Evolutionary conservation across 1,140 invertebrate species (phyloP).

Genomic region (Globodera rostochiensis): DNA sequence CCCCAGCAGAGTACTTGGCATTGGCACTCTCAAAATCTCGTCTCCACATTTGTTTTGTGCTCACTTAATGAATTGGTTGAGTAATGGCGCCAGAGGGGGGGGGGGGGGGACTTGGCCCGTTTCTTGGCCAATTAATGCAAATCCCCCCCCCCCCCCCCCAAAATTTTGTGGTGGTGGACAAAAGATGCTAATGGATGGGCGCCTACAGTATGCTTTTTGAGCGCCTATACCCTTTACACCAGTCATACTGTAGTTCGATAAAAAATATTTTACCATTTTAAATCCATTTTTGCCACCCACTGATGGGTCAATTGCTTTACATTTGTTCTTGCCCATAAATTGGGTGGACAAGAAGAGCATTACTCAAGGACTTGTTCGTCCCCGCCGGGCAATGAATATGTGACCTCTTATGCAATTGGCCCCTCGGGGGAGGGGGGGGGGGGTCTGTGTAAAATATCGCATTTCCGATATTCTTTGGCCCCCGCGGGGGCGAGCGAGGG

Average conservation of each 20-base stretch:
- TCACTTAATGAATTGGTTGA: constrained; percentile 2
- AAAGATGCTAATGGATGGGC: not conserved
- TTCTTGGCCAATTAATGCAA: not conserved
- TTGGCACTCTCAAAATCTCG: not conserved
- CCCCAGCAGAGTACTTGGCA: not conserved
- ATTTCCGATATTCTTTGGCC: not conserved
- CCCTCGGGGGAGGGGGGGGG: too few relatives aligned
- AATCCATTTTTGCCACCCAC: too few relatives aligned
- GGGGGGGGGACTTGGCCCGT: not conserved
- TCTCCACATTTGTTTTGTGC: not conserved
- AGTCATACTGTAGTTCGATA: too few relatives aligned
- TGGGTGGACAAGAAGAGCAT: not conserved
- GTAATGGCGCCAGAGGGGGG: not conserved
- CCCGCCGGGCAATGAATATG: not conserved
- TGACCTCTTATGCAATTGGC: not conserved
- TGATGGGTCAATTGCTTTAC: not conserved
- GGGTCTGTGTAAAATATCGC: not conserved
- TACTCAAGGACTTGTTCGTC: not conserved
- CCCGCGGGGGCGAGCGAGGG: too few relatives aligned
- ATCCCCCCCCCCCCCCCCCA: not conserved
- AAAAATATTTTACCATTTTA: too few relatives aligned
- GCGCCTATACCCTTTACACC: too few relatives aligned
- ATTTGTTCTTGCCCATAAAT: not conserved
- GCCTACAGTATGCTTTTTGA: too few relatives aligned
- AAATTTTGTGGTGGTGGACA: not conserved